These are phyloP conservation scores for Acrossocheilus fasciatus DNA, from an alignment of 2,797 vertebrate genomes.

Conservation along the genomic window DNA sequence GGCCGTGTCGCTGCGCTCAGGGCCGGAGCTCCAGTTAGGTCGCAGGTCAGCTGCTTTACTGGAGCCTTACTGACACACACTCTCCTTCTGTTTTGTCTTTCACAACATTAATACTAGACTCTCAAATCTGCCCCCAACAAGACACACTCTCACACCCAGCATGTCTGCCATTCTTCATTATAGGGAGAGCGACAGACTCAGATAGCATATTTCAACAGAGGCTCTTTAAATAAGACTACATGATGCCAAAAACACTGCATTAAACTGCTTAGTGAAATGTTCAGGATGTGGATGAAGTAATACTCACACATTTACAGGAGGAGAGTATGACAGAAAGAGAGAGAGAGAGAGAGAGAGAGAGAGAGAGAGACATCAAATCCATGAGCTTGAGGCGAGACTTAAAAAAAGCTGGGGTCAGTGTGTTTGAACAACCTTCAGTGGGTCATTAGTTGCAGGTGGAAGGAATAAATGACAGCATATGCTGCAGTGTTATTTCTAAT, in stretches of 20 bases:
- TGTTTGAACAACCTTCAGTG: conserved; percentile 37
- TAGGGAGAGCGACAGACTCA: neutral
- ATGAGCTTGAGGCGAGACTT: neutral
- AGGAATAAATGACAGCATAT: conserved; percentile 28
- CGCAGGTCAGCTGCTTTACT: conserved; percentile 45
- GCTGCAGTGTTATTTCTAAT: conserved; percentile 2
- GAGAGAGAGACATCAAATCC: neutral
- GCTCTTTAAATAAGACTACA: conserved; percentile 14
- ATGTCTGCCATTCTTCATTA: conserved; percentile 44
- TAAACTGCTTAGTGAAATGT: neutral
- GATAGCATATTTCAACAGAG: conserved; percentile 34
- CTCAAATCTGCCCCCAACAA: conserved; percentile 31
- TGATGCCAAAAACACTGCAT: neutral
- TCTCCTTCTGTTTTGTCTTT: conserved; percentile 33
- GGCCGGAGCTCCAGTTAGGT: conserved; percentile 13
- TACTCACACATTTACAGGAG: neutral
- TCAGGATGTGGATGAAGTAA: neutral
- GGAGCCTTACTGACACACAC: conserved; percentile 37
- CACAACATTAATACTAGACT: conserved; percentile 32
- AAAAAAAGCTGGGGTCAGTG: conserved; percentile 30
- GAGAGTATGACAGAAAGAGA: neutral
- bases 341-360: neutral
- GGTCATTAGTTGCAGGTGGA: conserved; percentile 40
- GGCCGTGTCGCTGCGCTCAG: conserved; percentile 22
- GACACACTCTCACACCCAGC: conserved; percentile 34